Evolutionary conservation across 2,113 vertebrate species (phyloP).

Genomic region (Eudyptes chrysolophus): DNA sequence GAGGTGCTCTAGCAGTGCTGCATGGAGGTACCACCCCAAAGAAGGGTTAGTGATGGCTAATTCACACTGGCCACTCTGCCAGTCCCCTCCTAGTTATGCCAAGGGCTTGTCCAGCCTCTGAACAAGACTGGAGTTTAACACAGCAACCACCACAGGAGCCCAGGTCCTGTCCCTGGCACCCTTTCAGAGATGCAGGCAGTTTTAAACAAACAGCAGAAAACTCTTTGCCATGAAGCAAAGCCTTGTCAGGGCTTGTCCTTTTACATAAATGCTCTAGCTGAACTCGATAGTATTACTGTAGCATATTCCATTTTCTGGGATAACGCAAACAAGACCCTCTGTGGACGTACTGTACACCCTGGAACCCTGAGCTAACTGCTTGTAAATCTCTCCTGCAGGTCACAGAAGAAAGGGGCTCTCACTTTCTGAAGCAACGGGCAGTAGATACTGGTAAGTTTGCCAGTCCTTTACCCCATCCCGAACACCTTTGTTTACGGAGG

Average conservation of each 20-base stretch:
- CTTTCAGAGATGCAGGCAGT: neutral
- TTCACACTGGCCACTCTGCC: neutral
- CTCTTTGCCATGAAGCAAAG: neutral
- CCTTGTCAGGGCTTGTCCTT: neutral
- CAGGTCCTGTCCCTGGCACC: neutral
- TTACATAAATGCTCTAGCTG: neutral
- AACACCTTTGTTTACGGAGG: fast-evolving
- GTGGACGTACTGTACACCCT: neutral
- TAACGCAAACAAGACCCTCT: fast-evolving
- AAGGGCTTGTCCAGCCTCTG: neutral
- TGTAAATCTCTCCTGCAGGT: conserved; percentile 11
- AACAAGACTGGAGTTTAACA: neutral
- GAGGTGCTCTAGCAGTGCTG: neutral
- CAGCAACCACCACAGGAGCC: neutral
- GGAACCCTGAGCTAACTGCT: neutral
- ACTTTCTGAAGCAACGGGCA: conserved; percentile 30
- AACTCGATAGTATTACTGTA: fast-evolving
- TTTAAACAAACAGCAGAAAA: neutral
- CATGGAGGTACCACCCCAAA: neutral
- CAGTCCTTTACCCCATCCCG: neutral
- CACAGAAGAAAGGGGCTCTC: neutral
- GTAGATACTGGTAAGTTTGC: neutral
- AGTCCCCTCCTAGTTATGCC: neutral
- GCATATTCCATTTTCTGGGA: neutral
- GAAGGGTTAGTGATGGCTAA: fast-evolving